Conservation (phyloP, 2,113 vertebrate genomes). For the Campylorhamphus procurvoides region DNA sequence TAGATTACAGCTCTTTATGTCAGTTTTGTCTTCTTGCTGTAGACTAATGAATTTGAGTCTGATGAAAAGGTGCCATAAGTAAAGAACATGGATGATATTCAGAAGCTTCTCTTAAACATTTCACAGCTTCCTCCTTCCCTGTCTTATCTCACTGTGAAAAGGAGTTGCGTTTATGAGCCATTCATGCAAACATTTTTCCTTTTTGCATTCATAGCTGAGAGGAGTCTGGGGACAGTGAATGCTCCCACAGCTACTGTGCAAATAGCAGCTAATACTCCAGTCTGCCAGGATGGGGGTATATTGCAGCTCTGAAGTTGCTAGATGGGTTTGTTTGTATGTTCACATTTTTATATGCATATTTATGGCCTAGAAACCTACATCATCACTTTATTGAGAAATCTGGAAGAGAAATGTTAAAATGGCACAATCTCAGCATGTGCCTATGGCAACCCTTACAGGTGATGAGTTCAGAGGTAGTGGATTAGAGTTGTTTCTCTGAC, state of each 20-base stretch:
- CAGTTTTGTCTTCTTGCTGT: not conserved
- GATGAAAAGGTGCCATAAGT: not conserved
- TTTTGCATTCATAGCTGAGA: not conserved
- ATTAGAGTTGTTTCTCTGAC: not conserved
- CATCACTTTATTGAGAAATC: constrained; percentile 45
- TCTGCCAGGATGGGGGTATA: not conserved
- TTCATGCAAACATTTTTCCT: not conserved
- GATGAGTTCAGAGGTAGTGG: not conserved
- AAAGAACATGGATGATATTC: not conserved
- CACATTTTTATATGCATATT: constrained; percentile 39
- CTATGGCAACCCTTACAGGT: constrained; percentile 53
- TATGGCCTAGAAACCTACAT: constrained; percentile 47
- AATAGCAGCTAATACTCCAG: not conserved
- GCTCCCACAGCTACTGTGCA: not conserved
- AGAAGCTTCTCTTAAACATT: not conserved
- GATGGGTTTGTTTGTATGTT: constrained; percentile 32
- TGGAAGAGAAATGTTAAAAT: constrained; percentile 42
- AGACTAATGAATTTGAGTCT: not conserved
- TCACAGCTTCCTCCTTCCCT: not conserved
- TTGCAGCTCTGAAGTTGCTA: not conserved
- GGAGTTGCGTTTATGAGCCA: not conserved
- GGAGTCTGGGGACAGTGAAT: not conserved
- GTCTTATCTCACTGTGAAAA: not conserved
- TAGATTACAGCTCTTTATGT: not conserved
- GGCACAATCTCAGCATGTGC: constrained; percentile 32